phyloP scores from a whole-genome alignment of 1,140 invertebrate genomes.

The Oscheius sp. region DNA sequence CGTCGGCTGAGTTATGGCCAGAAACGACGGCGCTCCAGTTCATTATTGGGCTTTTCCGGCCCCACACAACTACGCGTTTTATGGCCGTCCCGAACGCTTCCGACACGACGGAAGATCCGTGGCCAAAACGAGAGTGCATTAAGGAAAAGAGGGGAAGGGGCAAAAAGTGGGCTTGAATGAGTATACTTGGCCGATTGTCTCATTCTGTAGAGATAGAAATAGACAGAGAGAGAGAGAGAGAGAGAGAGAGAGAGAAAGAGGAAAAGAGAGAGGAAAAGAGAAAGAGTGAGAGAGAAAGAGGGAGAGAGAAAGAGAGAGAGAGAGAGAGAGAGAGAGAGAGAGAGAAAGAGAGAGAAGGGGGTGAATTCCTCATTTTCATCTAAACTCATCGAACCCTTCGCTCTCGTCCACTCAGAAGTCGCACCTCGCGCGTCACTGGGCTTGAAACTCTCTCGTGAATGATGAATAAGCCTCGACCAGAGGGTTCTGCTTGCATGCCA shows the following conservation, averaged over 20 bases:
- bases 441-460: no score
- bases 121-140: background rate
- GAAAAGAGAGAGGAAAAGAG: background rate
- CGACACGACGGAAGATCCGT: background rate
- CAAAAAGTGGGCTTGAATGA: no score
- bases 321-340: background rate
- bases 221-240: background rate
- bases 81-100: background rate
- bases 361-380: no score
- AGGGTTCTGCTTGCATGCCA: no score
- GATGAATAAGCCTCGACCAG: no score
- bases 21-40: background rate
- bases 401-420: no score
- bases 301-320: background rate
- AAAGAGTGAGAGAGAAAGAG: background rate
- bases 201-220: background rate
- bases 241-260: background rate
- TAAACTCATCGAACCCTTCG: no score
- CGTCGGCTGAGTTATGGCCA: background rate
- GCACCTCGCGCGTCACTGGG: no score
- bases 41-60: conserved; percentile 2
- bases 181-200: background rate
- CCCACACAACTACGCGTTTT: background rate
- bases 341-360: background rate
- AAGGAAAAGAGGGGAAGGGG: background rate